Base-by-base conservation (phyloP, 2,888 invertebrate species). In the Drosophila mulleri region DNA sequence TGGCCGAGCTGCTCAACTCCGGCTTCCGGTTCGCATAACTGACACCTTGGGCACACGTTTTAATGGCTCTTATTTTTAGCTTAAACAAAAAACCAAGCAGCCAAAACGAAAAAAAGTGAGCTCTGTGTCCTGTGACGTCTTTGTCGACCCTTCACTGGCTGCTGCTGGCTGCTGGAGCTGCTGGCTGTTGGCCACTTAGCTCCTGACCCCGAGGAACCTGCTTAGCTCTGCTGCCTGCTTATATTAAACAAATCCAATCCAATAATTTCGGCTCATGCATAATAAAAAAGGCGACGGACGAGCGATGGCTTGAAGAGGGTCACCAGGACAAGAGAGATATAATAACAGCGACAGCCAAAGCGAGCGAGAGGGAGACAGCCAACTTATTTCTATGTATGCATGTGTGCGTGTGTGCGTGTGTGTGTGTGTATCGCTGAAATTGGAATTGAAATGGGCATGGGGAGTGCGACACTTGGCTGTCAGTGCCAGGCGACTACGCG, bases 381-480 rank as follows among this genome's bases (percentile, higher is more conserved):
- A 45, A 23, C 29, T 16, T 39, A 23, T 29, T 0, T 42, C 20
- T 20, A 42, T 42, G 20, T 9, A 35, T 52, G 26, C 7, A 42
- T 52, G 26, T 5, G 59, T 72, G 35, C 58, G 42, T 29, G 29
- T 29, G 29, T 29, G 47, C 50, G 59, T 72, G 35, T 61, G 42
- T 56, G 54, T 37, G 37, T 39, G 39, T 39, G n/a, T 41, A 1
- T 41, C 8, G 53, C 47, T 64, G 54, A 64, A 68, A 79, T 69
- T 67, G 67, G 61, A 70, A 74, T 48, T 54, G 75, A 32, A 50
- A 56, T 56, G 56, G 42, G 44, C 23, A 32, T 59, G 54, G 32
- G 23, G 60, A 66, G 75, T 74, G 74, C 87, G 83, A 83, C 87
- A 77, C 87, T 82, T 80, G 81, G 67, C 82, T 82, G 82, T 83